Evolutionary conservation across 2,113 vertebrate species (phyloP).

Genomic region (Heliornis fulica): DNA sequence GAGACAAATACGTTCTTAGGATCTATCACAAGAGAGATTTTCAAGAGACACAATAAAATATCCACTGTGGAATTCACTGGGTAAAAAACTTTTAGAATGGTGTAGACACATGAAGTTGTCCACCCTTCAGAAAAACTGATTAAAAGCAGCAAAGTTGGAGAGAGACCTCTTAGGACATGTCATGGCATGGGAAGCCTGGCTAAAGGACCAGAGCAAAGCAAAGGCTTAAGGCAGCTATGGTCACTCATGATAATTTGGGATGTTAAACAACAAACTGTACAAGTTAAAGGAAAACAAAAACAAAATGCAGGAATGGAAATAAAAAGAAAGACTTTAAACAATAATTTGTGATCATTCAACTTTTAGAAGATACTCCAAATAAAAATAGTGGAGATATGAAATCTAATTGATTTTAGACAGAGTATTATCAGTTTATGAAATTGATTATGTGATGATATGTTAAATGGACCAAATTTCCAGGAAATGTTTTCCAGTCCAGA

Average conservation of each 20-base stretch:
- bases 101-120: background rate
- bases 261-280: background rate
- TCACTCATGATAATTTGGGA: background rate
- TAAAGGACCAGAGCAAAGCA: background rate
- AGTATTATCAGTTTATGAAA: background rate
- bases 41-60: background rate
- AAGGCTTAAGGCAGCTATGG: background rate
- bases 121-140: background rate
- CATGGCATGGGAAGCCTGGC: background rate
- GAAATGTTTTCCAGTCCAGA: background rate
- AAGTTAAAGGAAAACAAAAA: background rate
- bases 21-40: background rate
- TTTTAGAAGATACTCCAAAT: background rate
- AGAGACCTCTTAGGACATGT: background rate
- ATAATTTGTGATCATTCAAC: background rate
- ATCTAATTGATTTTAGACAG: background rate
- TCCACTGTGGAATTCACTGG: background rate
- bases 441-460: background rate
- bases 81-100: background rate
- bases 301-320: background rate
- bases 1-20: slow-evolving; percentile 3
- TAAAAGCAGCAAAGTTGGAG: background rate
- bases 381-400: background rate
- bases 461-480: background rate
- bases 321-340: background rate